Evolutionary conservation across 2,888 invertebrate species (phyloP), one percentile per base, ranked within the genome.

Genomic region (Dusona sp.): DNA sequence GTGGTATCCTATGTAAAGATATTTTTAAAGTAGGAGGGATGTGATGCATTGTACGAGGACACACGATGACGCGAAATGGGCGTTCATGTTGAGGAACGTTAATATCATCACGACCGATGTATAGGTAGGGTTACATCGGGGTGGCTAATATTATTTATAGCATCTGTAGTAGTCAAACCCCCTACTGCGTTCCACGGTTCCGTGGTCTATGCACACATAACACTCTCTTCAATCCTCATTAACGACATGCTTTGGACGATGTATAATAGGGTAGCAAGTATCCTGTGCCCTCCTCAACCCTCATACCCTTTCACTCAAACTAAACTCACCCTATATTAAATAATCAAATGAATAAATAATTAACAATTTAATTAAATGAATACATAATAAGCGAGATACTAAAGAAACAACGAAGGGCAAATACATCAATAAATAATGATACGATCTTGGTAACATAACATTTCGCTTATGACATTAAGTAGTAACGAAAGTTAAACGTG

Each of bases 101-200:
- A 85, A 85, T 78, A 72, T 78, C 67, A 73, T 81, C 61, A 42
- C 61, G 64, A 22, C 74, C 16, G 42, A 42, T 22, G 45, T 48
- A 42, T 48, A 42, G 45, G 42, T 9, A 22, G 54, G 51, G 70
- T 19, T 19, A 29, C 19, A 33, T 57, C 29, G n/a, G 51, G 42
- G 33, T 25, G 73, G 77, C 57, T 85, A 79, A 85, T 85, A 82
- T 85, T 85, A 85, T 79, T 85, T 82, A 85, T 85, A 79, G 79
- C 75, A 54, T 25, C 51, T 67, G 64, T 72, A 65, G 72, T 78
- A 70, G 68, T 65, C 45, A 29, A 70, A 57, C 72, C 57, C 25
- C 61, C 33, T 64, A 64, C 29, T 38, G 73, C 64, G 65, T 51
- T 78, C 16, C 36, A 51, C 38, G 25, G 16, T 65, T 45, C 22